Evolutionary conservation across 2,888 invertebrate genomes (phyloP), one percentile per base, ranked within the genome.

Genomic region (Epistrophe grossulariae): DNA sequence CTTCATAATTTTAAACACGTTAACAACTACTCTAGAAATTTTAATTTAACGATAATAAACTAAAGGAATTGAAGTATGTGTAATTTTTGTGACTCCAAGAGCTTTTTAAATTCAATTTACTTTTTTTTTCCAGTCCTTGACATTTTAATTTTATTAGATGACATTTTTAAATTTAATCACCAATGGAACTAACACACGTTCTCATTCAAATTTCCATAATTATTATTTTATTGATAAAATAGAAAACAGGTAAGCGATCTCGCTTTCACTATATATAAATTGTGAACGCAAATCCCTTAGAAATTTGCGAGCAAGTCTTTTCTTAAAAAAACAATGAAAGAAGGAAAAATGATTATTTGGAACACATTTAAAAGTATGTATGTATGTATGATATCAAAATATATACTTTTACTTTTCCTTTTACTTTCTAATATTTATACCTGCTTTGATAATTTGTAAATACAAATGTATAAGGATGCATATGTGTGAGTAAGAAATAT

Each of bases 391-490:
- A 9, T 19, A 11, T 55, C 8, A 31, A 24, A 2, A 24, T 52
- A 17, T 10, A 48, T 0, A 50, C 52, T 52, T 28, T 50, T 52
- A 28, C 24, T 28, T 52, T 19, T 48, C 48, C 10, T 66, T 66
- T 50, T 48, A 66, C 66, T 66, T 66, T 66, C 66, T 35, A 66
- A 13, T 45, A n/a, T 45, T n/a, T n/a, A 15, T 8, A 15, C 4
- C 15, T 8, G n/a, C 31, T 0, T 28, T 9, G 4, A 9, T 15
- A 2, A 4, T 57, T 28, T 57, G 31, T 2, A 28, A 31, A 57
- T 31, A 55, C 0, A 55, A n/a, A 45, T 4, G 1, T 45, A 45
- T n/a, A 13, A 40, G 15, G 6, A 45, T 45, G 8, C 8, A 45
- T 38, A 11, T 45, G 45, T n/a, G 8, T 45, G 2, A 45, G 15